phyloP scores from a whole-genome alignment of 2,797 vertebrate genomes.

The Pelobates cultripes region DNA sequence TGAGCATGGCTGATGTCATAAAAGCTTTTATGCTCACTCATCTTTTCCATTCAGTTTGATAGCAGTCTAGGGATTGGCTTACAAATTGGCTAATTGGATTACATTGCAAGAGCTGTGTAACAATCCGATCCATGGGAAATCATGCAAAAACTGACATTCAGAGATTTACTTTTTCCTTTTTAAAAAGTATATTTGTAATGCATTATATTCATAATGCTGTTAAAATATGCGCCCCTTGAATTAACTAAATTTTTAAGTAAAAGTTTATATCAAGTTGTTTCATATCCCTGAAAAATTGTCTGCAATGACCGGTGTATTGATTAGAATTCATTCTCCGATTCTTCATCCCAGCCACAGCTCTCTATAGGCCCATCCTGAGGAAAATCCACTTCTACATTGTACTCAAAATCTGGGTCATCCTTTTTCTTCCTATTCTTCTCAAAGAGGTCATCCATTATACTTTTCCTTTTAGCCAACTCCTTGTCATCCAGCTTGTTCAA shows the following conservation, averaged over 20 bases:
- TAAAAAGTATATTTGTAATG: no score
- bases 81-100: no score
- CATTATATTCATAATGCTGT: no score
- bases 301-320: background rate
- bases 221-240: no score
- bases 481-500: constrained; percentile 90
- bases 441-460: constrained; percentile 90
- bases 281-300: background rate
- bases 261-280: background rate
- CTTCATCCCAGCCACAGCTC: constrained; percentile 88
- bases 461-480: constrained; percentile 84
- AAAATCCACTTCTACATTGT: constrained; percentile 88
- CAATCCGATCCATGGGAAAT: background rate
- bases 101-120: background rate
- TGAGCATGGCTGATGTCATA: no score
- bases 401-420: constrained; percentile 87
- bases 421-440: constrained; percentile 85
- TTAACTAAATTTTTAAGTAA: no score
- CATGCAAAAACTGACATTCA: no score
- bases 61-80: no score
- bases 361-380: constrained; percentile 71
- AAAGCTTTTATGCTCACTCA: no score
- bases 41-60: no score
- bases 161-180: no score
- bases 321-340: constrained; percentile 85